Evolutionary conservation across 2,113 vertebrate species (phyloP).

Genomic region (Clarias batrachus): DNA sequence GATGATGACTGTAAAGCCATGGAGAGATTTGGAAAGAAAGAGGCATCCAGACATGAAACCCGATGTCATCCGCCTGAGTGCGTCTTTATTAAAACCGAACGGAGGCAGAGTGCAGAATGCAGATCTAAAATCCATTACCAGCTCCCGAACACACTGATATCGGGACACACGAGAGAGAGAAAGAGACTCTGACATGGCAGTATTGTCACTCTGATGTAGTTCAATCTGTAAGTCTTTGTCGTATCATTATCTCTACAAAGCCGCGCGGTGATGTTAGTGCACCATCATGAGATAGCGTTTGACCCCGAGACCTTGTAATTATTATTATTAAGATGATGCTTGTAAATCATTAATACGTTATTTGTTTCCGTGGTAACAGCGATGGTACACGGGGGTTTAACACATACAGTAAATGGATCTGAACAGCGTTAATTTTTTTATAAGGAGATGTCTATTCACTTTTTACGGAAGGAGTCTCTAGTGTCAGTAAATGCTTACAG

Average conservation of each 20-base stretch:
- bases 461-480: not conserved
- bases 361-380: not conserved
- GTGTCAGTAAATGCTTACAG: not conserved
- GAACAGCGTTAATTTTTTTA: not conserved
- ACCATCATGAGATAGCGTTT: not conserved
- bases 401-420: not conserved
- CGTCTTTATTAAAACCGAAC: slow-evolving; percentile 56
- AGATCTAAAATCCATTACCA: slow-evolving; percentile 56
- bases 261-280: not conserved
- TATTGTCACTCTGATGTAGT: slow-evolving; percentile 42
- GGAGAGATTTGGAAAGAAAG: slow-evolving; percentile 24
- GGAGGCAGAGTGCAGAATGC: slow-evolving; percentile 47
- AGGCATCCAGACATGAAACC: slow-evolving; percentile 58
- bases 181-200: slow-evolving; percentile 8
- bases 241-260: slow-evolving; percentile 11
- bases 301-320: not conserved
- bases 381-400: not conserved
- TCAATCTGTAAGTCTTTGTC: slow-evolving; percentile 37
- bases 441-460: not conserved
- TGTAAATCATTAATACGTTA: not conserved
- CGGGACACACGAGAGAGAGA: slow-evolving; percentile 4
- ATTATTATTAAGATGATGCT: not conserved
- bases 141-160: slow-evolving; percentile 5
- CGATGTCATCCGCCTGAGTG: slow-evolving; percentile 52
- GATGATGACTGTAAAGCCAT: slow-evolving; percentile 4